Evolutionary conservation across 2,888 invertebrate species (phyloP), one percentile per base, ranked within the genome.

Genomic region (Hirtodrosophila confusa): DNA sequence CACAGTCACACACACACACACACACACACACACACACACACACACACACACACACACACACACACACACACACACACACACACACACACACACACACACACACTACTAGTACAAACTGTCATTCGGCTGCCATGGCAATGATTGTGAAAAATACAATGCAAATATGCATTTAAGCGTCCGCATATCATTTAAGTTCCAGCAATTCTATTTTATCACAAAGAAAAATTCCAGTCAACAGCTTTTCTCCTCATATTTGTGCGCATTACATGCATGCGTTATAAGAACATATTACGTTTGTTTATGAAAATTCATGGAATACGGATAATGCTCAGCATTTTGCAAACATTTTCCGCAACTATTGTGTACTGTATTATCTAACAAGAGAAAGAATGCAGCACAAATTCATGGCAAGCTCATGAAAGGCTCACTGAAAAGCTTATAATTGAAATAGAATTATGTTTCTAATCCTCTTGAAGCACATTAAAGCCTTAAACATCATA

Each of bases 101-200:
- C 37, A 40, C 17, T 17, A 1, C 17, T 17, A n/a, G n/a, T n/a
- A 17, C 17, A 17, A 17, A 17, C 17, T 17, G 17, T 61, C 62
- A 69, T 37, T 45, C n/a, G 27, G 29, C 43, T 47, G 45, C 40
- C 31, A 43, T 48, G 48, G 17, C 61, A 69, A 57, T 50, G 35
- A 24, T 17, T 33, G 41, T 35, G 37, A 27, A 44, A 36, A 27
- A 51, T 44, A 56, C 69, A 56, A 70, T 48, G 60, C 37, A 47
- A 51, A 60, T 68, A 40, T 48, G 43, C 58, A 44, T 43, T 35
- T 41, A 44, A 40, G 31, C 27, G 24, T 27, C 37, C 45, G n/a
- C 40, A 48, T 55, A 37, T 41, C 40, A 65, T 44, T 24, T 12
- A 56, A 35, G 47, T 12, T 27, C 23, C 37, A 47, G 7, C 6